Evolutionary conservation across 2,113 vertebrate genomes (phyloP).

Genomic region (Erpornis zantholeuca): DNA sequence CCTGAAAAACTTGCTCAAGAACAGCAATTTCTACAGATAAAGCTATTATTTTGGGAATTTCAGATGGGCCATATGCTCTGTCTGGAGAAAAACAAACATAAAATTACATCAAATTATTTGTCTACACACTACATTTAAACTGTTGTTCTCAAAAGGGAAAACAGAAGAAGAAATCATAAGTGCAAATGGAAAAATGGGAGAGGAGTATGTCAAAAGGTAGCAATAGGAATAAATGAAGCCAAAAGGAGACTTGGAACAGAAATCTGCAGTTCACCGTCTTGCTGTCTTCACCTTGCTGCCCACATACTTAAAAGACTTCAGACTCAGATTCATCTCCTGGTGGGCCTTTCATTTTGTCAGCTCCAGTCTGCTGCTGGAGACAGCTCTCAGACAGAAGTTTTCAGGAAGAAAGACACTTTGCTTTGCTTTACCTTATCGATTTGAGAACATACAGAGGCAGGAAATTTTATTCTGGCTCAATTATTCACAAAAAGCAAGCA

Average conservation of each 20-base stretch:
- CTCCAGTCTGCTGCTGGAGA: constrained; percentile 7
- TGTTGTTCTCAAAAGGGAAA: neutral
- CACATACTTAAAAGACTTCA: constrained; percentile 16
- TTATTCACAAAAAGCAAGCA: constrained; percentile 40
- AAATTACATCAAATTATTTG: neutral
- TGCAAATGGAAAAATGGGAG: neutral
- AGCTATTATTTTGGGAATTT: neutral
- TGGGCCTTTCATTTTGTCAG: constrained; percentile 50
- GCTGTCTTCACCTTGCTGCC: constrained; percentile 40
- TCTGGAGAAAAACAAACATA: neutral
- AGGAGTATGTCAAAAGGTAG: neutral
- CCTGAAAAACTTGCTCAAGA: neutral
- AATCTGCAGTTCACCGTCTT: neutral
- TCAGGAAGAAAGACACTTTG: constrained; percentile 41
- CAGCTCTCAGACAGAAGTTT: constrained; percentile 34
- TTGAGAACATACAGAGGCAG: constrained; percentile 33
- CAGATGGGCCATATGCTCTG: neutral
- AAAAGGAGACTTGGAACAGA: neutral
- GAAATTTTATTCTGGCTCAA: constrained; percentile 13
- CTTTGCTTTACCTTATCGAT: constrained; percentile 47
- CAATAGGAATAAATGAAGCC: neutral
- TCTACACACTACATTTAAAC: neutral
- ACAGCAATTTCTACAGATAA: neutral
- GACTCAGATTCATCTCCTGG: constrained; percentile 29
- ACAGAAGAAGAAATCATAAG: neutral